Evolutionary conservation across 2,113 vertebrate species (phyloP), one percentile per base, ranked within the genome.

Genomic region (Nesospiza acunhae): DNA sequence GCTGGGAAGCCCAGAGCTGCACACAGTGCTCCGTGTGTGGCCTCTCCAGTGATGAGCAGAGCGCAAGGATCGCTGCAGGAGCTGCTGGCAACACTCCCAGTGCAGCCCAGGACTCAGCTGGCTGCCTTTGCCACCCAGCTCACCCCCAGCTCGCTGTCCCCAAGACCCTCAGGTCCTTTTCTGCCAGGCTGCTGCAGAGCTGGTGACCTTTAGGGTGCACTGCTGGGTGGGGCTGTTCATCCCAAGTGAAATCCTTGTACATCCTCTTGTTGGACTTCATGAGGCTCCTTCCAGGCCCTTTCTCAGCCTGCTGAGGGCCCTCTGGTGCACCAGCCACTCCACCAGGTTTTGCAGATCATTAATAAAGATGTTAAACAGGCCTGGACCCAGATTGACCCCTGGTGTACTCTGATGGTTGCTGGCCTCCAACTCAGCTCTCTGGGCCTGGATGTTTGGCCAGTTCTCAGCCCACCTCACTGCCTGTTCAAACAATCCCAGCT

Each of bases 281-380:
- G 35, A 87, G 27, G 60, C 35, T 73, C 50, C 68, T 62, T 35
- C 31, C 56, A 79, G 70, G 19, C 28, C 2, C 0, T 52, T 75
- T 28, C 84, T 84, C 16, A 58, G 37, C 59, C 63, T 46, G 4
- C 31, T 30, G 49, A 64, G 68, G 14, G 39, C 41, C 24, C 15
- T 77, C 59, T 83, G 93, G 23, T 55, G 7, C n/a, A 24, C 52
- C 49, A 73, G 67, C 28, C 49, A 8, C 59, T 73, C 21, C 58
- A 22, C 56, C 53, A 58, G 68, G 14, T 89, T 22, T 81, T 83
- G 24, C 55, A 92, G 50, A 31, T 76, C 11, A 1, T 67, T 91
- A 97, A 97, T 96, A 96, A 94, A 94, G 90, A 47, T 82, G 27
- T 91, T 91, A 47, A 78, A 41, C 31, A 75, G 93, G 66, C 55